Evolutionary conservation across 2,888 invertebrate genomes (phyloP), one percentile per base, ranked within the genome.

Genomic region (Periphyllus acericola): DNA sequence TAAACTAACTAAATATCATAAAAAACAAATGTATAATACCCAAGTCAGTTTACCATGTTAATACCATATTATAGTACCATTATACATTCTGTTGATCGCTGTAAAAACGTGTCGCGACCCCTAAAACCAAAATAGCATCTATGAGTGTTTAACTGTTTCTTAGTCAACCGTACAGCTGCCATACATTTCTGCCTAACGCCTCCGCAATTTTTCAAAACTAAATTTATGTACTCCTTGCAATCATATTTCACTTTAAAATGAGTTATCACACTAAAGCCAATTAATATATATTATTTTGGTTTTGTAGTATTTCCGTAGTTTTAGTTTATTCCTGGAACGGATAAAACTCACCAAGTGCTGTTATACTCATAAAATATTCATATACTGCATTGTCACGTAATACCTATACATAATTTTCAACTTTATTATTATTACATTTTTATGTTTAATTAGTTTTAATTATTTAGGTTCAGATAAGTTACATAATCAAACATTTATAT

Each of bases 221-320:
- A n/a, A 32, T 76, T 17, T 76, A 52, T 75, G 3, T 75, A 40
- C 40, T 72, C 34, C 32, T 82, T 25, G 25, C 19, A 11, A 66
- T 36, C 66, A 29, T 71, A 60, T 3, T 60, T 25, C 60, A 60
- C 60, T 29, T 40, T 9, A 74, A 21, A 66, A 76, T 52, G 46
- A 85, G 76, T 85, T 78, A 68, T 78, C 75, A 83, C 75, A 66
- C 75, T 76, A 76, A 60, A 66, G 66, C 75, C 75, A 25, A 75
- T 68, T 17, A 66, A 60, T 83, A 55, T 52, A 25, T 72, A 52
- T 46, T 82, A 68, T 76, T 85, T 68, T 78, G 76, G 84, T 78
- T 85, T 85, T 68, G 68, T 85, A 85, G 84, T 85, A 68, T 85
- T 85, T 85, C 84, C 84, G 84, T 85, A 85, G 83, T 83, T 34